Conservation (phyloP, 37 sponge, comb jelly and placozoan genomes). For the Crambe crambe region DNA sequence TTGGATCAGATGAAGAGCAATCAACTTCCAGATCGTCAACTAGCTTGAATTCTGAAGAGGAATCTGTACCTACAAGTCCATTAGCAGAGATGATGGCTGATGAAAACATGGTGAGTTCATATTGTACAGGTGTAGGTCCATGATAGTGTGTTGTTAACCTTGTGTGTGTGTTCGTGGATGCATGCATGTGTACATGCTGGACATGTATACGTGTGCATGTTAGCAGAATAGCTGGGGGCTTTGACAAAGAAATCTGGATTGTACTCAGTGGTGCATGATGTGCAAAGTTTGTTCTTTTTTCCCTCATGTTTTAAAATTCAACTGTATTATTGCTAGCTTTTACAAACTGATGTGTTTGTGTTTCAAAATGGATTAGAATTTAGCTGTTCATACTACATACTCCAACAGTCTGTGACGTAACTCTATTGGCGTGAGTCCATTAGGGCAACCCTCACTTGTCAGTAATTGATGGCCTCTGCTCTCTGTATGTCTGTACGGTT, state of each 20-base stretch:
- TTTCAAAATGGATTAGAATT: constrained; percentile 9
- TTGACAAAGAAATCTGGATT: too few species aligned
- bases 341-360: constrained; percentile 4
- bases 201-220: too few species aligned
- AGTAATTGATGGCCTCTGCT: too few species aligned
- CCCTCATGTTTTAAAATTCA: constrained; percentile 7
- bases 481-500: too few species aligned
- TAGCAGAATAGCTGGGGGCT: too few species aligned
- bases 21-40: constrained; percentile 5
- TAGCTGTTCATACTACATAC: not conserved
- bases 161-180: constrained; percentile 57
- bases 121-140: constrained; percentile 31
- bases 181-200: not conserved
- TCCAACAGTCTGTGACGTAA: too few species aligned
- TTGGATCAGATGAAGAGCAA: not conserved
- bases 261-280: too few species aligned
- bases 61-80: constrained; percentile 15
- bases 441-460: too few species aligned
- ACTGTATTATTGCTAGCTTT: constrained; percentile 5
- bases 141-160: constrained; percentile 24
- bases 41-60: constrained; percentile 16
- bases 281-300: too few species aligned
- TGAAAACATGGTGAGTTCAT: constrained; percentile 15
- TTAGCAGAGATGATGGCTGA: too few species aligned
- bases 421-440: too few species aligned